Base-by-base conservation (phyloP, 2,113 vertebrate genomes). In the Apaloderma vittatum region DNA sequence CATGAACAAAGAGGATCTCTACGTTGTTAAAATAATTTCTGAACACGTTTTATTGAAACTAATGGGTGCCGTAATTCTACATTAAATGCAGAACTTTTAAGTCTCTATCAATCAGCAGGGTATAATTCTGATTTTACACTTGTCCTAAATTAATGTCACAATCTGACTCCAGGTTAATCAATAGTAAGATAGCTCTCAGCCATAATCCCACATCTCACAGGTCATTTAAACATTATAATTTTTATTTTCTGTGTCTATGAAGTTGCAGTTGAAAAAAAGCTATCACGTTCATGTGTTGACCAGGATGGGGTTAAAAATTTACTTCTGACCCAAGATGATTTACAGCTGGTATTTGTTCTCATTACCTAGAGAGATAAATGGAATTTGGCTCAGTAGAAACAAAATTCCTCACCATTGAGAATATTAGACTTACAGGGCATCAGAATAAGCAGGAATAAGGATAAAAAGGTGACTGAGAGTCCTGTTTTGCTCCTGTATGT, bases 271-370 rank as follows among this genome's bases (percentile, higher is more conserved):
- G n/a, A 94, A 15, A 92, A 80, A 26, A 26, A 67, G n/a, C 7
- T 71, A 27, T 61, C 18, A 13, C 19, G 18, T 57, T 93, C 61
- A 34, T 1, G 0, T 40, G 24, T 54, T 89, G 48, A 61, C 26
- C 26, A 77, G 32, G 37, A 84, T 17, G 26, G 48, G 34, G 75
- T 96, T 90, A 95, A 95, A 95, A 94, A 91, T 62, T 30, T 91
- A 22, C 45, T 92, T 73, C 49, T 90, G 71, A 70, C 79, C 48
- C 54, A 82, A 78, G 66, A 85, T 70, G 61, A 96, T 87, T 57
- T 91, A 78, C 62, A 94, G 66, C 70, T 84, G 76, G 21, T 71
- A 92, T 92, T 84, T 93, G 57, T 84, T 97, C 79, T 88, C 52
- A 77, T 79, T 37, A 15, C 59, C n/a, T 63, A 84, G 76, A 74